Evolutionary conservation across 2,797 vertebrate genomes (phyloP), one percentile per base, ranked within the genome.

Genomic region (Rhynchonycteris naso): DNA sequence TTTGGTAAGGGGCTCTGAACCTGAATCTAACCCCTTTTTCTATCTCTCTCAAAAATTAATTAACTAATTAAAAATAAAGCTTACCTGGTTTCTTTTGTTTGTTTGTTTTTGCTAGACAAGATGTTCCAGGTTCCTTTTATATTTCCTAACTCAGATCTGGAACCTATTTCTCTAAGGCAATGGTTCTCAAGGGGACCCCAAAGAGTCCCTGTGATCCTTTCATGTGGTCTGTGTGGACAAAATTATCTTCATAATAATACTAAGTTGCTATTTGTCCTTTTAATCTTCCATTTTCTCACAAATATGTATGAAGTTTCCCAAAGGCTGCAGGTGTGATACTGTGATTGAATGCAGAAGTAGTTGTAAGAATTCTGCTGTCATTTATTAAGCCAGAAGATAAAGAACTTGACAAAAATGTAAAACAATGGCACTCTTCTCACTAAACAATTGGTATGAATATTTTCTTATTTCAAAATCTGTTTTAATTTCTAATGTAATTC

Each of bases 391-490:
- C 24, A 94, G 30, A 54, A 9, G 54, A 79, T 74, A 66, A 86
- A 66, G n/a, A 71, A 28, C 94, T 69, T 91, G 71, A 63, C n/a
- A 91, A 96, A 93, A 76, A 54, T 59, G 30, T 76, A 86, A 95
- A 89, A 93, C 26, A 68, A 35, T 69, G 59, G 43, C 43, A 84
- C 26, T 90, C 21, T 58, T 82, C 43, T 86, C 47, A 81, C 21
- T 69, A 76, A 91, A 85, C 58, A 86, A 24, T 79, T 91, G 9
- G 74, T 58, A 78, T 72, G 22, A 19, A 19, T 80, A 78, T 22
- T 81, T 65, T 78, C 14, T n/a, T 82, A 66, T 69, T 93, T 93
- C 90, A 7, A 86, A 89, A 66, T 88, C 30, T 75, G 38, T 33
- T 79, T 90, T 92, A 56, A 90, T 94, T 87, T 92, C 71, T 50